phyloP scores from a whole-genome alignment of 37 sponge, comb jelly and placozoan species.

The Geodia barretti region DNA sequence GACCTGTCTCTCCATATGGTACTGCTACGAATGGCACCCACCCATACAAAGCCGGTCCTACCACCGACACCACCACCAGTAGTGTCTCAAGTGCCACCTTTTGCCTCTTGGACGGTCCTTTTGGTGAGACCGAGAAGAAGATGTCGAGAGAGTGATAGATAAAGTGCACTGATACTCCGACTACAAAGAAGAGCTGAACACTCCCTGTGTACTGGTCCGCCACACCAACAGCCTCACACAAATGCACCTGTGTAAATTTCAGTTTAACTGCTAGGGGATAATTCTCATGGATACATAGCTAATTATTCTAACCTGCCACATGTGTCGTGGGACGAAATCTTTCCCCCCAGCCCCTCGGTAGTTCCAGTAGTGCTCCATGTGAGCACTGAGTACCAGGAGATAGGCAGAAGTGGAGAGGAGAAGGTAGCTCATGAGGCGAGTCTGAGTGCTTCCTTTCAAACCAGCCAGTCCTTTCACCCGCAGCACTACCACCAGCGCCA shows the following conservation, averaged over 20 bases:
- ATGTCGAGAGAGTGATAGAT: neutral
- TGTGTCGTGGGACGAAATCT: too few relatives aligned
- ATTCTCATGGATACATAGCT: too few relatives aligned
- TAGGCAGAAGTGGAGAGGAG: neutral
- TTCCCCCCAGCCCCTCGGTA: too few relatives aligned
- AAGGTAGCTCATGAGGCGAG: slow-evolving; percentile 19
- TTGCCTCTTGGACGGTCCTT: neutral
- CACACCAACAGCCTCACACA: neutral
- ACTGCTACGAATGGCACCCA: neutral
- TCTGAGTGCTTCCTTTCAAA: neutral
- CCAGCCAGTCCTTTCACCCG: too few relatives aligned
- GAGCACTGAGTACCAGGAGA: neutral
- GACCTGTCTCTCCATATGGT: neutral
- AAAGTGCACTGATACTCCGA: neutral
- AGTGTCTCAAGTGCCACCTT: neutral
- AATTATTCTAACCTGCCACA: too few relatives aligned
- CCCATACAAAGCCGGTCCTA: neutral
- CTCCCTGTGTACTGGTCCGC: slow-evolving; percentile 5
- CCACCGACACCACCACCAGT: neutral
- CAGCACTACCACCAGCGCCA: neutral
- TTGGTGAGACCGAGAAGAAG: neutral
- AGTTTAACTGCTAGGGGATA: too few relatives aligned
- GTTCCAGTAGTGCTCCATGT: neutral
- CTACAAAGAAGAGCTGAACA: neutral
- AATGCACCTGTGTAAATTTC: too few relatives aligned